A percentile compares a stretch with the other conserved stretches of the same genome.
Conservation (phyloP, 2,888 invertebrate genomes). For the Bibio marci region DNA sequence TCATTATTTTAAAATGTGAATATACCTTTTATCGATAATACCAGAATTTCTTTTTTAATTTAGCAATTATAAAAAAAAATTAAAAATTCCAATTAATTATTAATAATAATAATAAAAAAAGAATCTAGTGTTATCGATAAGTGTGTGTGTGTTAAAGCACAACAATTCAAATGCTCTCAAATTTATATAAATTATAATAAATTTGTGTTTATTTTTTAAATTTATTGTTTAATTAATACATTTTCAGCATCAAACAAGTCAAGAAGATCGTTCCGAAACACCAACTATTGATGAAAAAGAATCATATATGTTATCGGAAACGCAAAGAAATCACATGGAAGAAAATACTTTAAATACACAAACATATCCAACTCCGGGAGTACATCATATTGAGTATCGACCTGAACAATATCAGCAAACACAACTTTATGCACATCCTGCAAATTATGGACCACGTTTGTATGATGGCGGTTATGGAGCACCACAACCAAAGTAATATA, state of each 20-base stretch:
- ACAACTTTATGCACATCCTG: slow-evolving; percentile 9
- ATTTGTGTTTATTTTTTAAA: no score
- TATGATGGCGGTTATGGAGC: slow-evolving; percentile 5
- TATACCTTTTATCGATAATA: no score
- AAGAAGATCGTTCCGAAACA: slow-evolving; percentile 51
- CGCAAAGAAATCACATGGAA: slow-evolving; percentile 10
- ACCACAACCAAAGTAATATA: background rate
- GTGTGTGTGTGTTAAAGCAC: no score
- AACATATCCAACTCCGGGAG: slow-evolving; percentile 6
- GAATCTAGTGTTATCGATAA: no score
- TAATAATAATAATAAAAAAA: no score
- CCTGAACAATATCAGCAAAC: slow-evolving; percentile 25
- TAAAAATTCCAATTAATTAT: background rate
- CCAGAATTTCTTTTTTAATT: background rate
- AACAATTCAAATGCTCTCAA: no score
- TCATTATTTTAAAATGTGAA: background rate
- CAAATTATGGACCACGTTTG: slow-evolving; percentile 10
- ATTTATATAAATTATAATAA: no score
- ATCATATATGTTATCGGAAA: slow-evolving; percentile 13
- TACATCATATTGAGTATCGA: slow-evolving; percentile 8
- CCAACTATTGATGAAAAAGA: slow-evolving; percentile 49
- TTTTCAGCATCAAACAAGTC: slow-evolving; percentile 1
- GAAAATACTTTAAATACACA: slow-evolving; percentile 1
- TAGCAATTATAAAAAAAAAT: background rate
- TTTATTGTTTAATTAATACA: background rate